Evolutionary conservation across 2,797 vertebrate species (phyloP), one percentile per base, ranked within the genome.

Genomic region (Podarcis lilfordi): DNA sequence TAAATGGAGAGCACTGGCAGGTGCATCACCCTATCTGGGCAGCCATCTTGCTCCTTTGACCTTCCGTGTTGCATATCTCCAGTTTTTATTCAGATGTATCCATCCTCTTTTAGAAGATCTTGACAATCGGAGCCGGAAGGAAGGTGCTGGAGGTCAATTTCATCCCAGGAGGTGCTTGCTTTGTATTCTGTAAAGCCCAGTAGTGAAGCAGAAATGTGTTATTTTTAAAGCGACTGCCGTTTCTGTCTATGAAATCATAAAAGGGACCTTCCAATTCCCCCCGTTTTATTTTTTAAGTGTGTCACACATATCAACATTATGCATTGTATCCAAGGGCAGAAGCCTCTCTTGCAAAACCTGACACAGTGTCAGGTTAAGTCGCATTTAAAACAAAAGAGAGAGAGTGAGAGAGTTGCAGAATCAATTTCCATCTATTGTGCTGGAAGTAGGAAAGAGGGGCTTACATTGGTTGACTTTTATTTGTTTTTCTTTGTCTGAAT

Each of bases 201-300:
- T 85, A 89, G 87, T 59, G 81, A 92, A 91, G 85, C 88, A 89
- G 81, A 89, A 88, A 85, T 45, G 29, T 50, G 72, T 50, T 27
- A 0, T 89, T 92, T 55, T 89, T 86, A 91, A 90, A 93, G 85
- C 80, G 84, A 45, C 89, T 80, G 83, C 82, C 40, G 88, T 80
- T 43, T 55, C 37, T 85, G 92, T 82, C 89, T 85, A 92, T 86
- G 83, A 94, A 94, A 77, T 89, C 91, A 92, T 71, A 71, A 93
- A 91, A 61, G 2, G 55, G 43, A 11, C 74, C 83, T 81, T 93
- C 32, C 69, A 75, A 72, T 80, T 66, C 91, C 68, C 80, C 75
- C 91, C 91, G 85, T 94, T 84, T 82, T 88, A 71, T 37, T 69
- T 91, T 91, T 94, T 89, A 90, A 91, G 92, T 55, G 90, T 77